These are phyloP conservation scores for Oithona nana DNA, from an alignment of 2,888 invertebrate species.

Conservation along the genomic window DNA sequence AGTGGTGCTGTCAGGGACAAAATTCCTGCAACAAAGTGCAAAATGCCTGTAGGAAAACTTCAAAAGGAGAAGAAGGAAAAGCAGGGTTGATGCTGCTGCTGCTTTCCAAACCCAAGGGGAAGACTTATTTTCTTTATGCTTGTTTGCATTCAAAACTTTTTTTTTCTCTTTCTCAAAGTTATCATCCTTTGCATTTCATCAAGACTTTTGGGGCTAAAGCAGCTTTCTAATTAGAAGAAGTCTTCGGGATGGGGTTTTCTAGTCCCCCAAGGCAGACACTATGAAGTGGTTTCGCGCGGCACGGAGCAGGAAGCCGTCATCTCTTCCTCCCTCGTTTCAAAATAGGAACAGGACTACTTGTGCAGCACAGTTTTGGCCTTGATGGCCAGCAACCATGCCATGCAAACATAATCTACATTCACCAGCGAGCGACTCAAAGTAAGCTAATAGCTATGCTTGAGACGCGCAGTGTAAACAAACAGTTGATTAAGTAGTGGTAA, in stretches of 20 bases:
- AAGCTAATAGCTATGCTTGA: not conserved
- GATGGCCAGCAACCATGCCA: not conserved
- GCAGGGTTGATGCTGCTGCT: too few species aligned
- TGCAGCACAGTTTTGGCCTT: not conserved
- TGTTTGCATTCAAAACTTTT: too few species aligned
- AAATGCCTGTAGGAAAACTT: not conserved
- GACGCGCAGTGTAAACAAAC: not conserved
- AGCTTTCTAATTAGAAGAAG: not conserved
- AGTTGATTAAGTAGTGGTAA: too few species aligned
- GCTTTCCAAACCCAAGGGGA: too few species aligned
- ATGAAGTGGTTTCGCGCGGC: not conserved
- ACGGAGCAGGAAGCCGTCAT: not conserved
- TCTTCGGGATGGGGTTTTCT: not conserved
- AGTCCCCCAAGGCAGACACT: not conserved
- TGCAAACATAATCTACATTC: not conserved
- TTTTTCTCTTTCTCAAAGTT: too few species aligned
- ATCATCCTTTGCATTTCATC: too few species aligned
- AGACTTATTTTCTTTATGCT: too few species aligned
- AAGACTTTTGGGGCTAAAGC: not conserved
- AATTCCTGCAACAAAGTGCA: not conserved
- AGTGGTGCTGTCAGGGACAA: not conserved
- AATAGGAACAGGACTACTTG: not conserved
- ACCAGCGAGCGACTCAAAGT: not conserved
- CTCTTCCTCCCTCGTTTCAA: not conserved
- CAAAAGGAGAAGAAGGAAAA: not conserved